Conservation (phyloP, 2,113 vertebrate species). For the Charina bottae region DNA sequence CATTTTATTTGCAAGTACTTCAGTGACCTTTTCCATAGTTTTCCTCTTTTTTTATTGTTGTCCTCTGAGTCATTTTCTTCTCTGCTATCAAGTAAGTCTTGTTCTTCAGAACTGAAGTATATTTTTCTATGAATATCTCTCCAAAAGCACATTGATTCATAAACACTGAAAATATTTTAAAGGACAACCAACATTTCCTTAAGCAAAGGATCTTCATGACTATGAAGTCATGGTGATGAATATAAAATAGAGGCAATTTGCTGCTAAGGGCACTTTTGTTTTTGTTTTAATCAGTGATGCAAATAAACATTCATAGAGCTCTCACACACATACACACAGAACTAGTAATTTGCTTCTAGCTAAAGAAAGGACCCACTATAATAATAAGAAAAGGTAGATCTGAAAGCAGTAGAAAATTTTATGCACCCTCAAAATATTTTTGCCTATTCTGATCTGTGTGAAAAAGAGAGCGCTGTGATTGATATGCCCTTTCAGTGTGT, state of each 20-base stretch:
- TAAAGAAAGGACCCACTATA: background rate
- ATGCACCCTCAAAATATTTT: background rate
- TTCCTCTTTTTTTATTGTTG: background rate
- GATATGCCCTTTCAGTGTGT: conserved; percentile 36
- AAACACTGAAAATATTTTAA: conserved; percentile 17
- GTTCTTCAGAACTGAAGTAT: background rate
- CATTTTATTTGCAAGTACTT: background rate
- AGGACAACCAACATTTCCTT: background rate
- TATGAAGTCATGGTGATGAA: conserved; percentile 35
- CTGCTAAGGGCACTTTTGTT: background rate
- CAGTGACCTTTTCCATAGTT: background rate
- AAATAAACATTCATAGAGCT: background rate
- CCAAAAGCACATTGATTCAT: background rate
- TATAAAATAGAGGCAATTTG: conserved; percentile 22
- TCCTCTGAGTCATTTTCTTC: background rate
- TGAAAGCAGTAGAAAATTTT: conserved; percentile 20
- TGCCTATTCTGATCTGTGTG: background rate
- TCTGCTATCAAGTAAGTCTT: background rate
- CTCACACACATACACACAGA: conserved; percentile 30
- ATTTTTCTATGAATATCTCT: background rate
- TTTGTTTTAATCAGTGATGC: background rate
- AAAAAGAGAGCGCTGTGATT: conserved; percentile 28
- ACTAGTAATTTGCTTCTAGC: background rate
- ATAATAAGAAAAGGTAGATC: rapidly evolving
- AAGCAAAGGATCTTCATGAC: conserved; percentile 2